A percentile compares a stretch with the other conserved stretches of the same genome.
These are phyloP conservation scores for Phaonia tiefii DNA, from an alignment of 2,888 invertebrate species.

Conservation along the genomic window DNA sequence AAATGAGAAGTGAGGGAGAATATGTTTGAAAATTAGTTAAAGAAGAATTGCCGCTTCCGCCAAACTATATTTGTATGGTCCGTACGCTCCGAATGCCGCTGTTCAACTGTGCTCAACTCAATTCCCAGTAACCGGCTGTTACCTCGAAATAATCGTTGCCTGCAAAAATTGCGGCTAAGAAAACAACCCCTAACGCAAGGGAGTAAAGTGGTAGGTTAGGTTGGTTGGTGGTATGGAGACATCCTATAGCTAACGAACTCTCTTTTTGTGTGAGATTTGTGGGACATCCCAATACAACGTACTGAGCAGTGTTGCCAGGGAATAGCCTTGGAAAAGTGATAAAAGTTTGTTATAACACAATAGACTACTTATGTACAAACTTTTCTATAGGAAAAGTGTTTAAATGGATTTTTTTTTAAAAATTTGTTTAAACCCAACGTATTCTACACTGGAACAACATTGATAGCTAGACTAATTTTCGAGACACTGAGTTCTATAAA, in stretches of 20 bases:
- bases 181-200: constrained; percentile 63
- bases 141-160: constrained; percentile 20
- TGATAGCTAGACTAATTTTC: no score
- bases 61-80: constrained; percentile 69
- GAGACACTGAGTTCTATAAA: no score
- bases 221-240: background rate
- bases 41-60: constrained; percentile 70
- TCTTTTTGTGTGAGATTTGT: background rate
- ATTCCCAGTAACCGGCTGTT: constrained; percentile 59
- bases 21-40: constrained; percentile 65
- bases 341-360: no score
- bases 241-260: constrained; percentile 20
- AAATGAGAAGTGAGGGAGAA: constrained; percentile 68
- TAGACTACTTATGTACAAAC: no score
- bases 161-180: background rate
- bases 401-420: no score
- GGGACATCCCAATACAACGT: no score
- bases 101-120: constrained; percentile 73
- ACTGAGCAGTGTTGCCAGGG: no score
- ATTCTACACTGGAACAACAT: no score
- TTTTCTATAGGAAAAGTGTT: no score
- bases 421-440: no score
- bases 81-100: constrained; percentile 77
- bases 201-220: no score
- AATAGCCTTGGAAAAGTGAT: no score